Conservation (phyloP, 2,113 vertebrate genomes). For the Campylomormyrus tamandua region DNA sequence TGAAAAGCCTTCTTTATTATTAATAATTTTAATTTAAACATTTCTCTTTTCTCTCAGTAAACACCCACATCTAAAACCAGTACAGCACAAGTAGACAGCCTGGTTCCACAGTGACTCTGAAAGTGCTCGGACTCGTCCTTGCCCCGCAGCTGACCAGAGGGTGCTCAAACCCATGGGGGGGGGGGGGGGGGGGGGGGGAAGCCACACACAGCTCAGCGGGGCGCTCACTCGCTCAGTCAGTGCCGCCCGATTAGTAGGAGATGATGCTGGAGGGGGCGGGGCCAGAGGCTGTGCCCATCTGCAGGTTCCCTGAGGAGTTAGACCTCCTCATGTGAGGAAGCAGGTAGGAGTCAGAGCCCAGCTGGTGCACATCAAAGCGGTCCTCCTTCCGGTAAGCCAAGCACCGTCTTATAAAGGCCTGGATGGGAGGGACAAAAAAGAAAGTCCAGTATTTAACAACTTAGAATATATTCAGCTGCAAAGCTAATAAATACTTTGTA, state of each 20-base stretch:
- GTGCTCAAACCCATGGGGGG: not conserved
- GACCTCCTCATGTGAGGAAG: constrained; percentile 97
- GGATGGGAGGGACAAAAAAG: constrained; percentile 17
- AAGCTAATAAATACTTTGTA: not conserved
- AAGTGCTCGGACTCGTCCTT: constrained; percentile 19
- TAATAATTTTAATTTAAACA: not conserved
- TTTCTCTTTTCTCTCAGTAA: constrained; percentile 20
- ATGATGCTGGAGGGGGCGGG: constrained; percentile 82
- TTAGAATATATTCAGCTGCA: not conserved
- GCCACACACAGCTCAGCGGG: constrained; percentile 33
- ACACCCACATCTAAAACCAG: constrained; percentile 40
- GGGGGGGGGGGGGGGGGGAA: not conserved
- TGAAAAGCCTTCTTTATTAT: constrained; percentile 28
- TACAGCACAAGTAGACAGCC: constrained; percentile 34
- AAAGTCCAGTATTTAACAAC: not conserved
- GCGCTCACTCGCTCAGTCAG: constrained; percentile 36
- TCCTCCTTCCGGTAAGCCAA: constrained; percentile 98
- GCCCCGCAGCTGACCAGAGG: constrained; percentile 7
- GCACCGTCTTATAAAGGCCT: constrained; percentile 97
- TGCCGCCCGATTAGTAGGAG: constrained; percentile 76
- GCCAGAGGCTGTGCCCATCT: constrained; percentile 74
- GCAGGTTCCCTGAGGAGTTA: constrained; percentile 94
- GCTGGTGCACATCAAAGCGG: constrained; percentile 87
- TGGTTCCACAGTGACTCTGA: not conserved
- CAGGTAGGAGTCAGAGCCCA: constrained; percentile 92